Evolutionary conservation across 2,113 vertebrate genomes (phyloP).

Genomic region (Variabilichromis moorii): DNA sequence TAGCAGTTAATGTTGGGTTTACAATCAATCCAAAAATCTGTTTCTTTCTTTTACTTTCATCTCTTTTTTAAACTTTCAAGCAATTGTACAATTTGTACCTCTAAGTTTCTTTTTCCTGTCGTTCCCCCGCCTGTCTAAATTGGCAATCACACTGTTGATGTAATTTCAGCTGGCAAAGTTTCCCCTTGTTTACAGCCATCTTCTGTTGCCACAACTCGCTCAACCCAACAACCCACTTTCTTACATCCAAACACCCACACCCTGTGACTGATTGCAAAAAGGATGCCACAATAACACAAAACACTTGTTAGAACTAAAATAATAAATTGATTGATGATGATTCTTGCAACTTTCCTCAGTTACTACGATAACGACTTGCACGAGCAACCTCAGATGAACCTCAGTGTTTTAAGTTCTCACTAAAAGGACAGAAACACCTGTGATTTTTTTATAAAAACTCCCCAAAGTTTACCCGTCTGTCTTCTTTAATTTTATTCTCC

Average conservation of each 20-base stretch:
- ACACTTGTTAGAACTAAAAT: not conserved
- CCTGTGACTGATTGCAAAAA: not conserved
- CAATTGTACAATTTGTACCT: not conserved
- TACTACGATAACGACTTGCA: not conserved
- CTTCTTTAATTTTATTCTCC: not conserved
- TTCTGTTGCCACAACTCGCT: not conserved
- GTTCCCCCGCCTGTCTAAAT: not conserved
- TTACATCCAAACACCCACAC: not conserved
- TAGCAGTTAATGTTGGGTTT: not conserved
- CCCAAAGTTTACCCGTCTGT: not conserved
- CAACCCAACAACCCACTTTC: not conserved
- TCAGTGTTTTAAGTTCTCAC: not conserved
- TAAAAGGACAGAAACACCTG: not conserved
- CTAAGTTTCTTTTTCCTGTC: not conserved
- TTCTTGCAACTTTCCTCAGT: not conserved
- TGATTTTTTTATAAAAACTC: not conserved
- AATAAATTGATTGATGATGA: not conserved
- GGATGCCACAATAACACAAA: not conserved
- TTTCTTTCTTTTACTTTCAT: not conserved
- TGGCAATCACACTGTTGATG: conserved; percentile 18
- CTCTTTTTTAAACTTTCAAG: not conserved
- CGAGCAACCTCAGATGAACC: not conserved
- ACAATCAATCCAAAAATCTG: not conserved
- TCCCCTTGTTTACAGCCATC: conserved; percentile 8
- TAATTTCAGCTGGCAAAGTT: not conserved